Percentiles rank a stretch among this genome's conserved stretches.
These are phyloP conservation scores for Hyles vespertilio DNA, from an alignment of 1,140 invertebrate genomes.

Conservation along the genomic window DNA sequence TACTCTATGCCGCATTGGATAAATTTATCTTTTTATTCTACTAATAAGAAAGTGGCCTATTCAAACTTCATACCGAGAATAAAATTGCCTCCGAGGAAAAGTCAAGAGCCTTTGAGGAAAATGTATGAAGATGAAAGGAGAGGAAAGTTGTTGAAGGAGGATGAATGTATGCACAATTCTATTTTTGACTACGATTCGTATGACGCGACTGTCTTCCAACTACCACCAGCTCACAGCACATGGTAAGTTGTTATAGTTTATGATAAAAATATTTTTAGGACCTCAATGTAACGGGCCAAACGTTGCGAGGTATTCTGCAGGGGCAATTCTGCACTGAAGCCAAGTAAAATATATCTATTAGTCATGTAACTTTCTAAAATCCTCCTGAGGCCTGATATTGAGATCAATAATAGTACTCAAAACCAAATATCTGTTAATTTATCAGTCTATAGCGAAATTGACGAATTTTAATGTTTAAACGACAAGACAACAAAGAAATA, in stretches of 20 bases:
- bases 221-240: constrained; percentile 82
- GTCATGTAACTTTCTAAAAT: no score
- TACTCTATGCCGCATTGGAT: constrained; percentile 99
- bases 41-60: constrained; percentile 94
- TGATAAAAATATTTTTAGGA: no score
- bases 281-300: no score
- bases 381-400: no score
- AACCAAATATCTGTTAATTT: background rate
- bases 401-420: no score
- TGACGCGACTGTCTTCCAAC: constrained; percentile 94
- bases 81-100: constrained; percentile 85
- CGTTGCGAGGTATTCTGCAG: no score
- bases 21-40: constrained; percentile 97
- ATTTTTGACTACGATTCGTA: constrained; percentile 97
- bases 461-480: background rate
- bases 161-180: constrained; percentile 87
- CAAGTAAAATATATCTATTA: no score
- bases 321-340: no score
- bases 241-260: constrained; percentile 56
- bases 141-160: constrained; percentile 83
- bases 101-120: constrained; percentile 75
- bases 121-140: constrained; percentile 75
- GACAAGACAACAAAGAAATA: background rate
- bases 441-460: no score
- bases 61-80: constrained; percentile 95